A percentile compares a stretch with the other conserved stretches of the same genome.
phyloP scores from a whole-genome alignment of 2,797 vertebrate species.

The Sarcoramphus papa region DNA sequence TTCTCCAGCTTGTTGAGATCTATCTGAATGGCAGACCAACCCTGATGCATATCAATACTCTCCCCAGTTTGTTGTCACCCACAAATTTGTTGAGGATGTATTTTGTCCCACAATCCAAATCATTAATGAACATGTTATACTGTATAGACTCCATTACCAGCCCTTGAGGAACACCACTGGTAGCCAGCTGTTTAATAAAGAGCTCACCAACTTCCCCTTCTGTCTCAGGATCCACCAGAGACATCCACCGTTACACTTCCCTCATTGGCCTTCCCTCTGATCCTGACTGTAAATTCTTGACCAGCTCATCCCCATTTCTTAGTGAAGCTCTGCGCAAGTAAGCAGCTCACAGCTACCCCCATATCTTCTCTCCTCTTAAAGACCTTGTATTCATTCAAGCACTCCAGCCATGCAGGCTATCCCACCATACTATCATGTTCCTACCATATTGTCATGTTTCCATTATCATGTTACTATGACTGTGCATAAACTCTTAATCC shows the following conservation, averaged over 20 bases:
- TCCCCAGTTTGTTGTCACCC: background rate
- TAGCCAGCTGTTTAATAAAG: background rate
- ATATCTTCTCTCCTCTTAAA: background rate
- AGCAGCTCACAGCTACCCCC: background rate
- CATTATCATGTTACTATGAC: background rate
- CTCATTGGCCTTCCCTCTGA: background rate
- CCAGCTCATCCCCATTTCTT: background rate
- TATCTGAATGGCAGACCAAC: fast-evolving
- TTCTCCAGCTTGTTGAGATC: background rate
- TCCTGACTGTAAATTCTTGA: background rate
- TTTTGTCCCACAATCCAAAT: background rate
- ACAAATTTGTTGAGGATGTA: background rate
- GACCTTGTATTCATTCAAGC: background rate
- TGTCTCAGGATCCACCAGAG: background rate
- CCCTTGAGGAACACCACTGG: background rate
- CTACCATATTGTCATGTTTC: background rate
- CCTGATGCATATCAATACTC: background rate
- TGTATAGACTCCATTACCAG: background rate
- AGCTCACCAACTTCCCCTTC: background rate
- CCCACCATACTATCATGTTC: background rate
- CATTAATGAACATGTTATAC: background rate
- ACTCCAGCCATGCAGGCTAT: background rate
- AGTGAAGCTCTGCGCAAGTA: background rate
- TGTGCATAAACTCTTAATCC: background rate
- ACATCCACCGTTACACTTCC: background rate